These are phyloP conservation scores for Spea multiplicata DNA, from an alignment of 2,113 vertebrate species.

Conservation along the genomic window DNA sequence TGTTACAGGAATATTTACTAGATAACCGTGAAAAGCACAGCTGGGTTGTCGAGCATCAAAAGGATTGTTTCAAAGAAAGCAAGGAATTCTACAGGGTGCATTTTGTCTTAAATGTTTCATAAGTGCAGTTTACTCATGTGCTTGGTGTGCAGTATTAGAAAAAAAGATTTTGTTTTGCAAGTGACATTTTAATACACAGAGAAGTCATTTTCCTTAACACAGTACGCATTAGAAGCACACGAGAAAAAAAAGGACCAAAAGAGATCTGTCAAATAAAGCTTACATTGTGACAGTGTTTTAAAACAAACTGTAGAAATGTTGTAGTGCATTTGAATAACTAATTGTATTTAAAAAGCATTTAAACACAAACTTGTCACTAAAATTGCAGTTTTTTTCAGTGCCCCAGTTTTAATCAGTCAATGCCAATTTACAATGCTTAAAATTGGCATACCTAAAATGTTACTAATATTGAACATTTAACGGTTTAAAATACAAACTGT, in stretches of 20 bases:
- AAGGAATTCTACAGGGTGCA: constrained; percentile 13
- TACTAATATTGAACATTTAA: no score
- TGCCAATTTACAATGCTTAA: no score
- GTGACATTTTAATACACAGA: constrained; percentile 28
- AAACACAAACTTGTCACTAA: no score
- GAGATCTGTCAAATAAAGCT: no score
- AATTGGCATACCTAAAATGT: no score
- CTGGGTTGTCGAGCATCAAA: constrained; percentile 12
- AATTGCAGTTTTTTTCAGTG: no score
- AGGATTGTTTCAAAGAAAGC: constrained; percentile 17
- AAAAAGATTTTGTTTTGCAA: background rate
- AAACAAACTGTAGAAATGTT: no score
- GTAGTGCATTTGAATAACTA: no score
- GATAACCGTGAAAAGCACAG: constrained; percentile 15
- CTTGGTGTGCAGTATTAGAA: background rate
- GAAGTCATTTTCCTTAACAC: constrained; percentile 25
- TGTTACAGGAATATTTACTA: constrained; percentile 17
- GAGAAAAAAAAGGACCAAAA: background rate
- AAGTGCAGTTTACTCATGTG: constrained; percentile 15
- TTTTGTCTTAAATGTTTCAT: constrained; percentile 37
- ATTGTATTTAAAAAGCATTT: no score
- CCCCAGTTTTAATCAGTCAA: no score
- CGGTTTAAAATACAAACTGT: no score
- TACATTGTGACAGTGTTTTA: no score
- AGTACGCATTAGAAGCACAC: constrained; percentile 17